These are phyloP conservation scores for Ctenodactylus gundi DNA, from an alignment of 2,113 vertebrate genomes.

Conservation along the genomic window DNA sequence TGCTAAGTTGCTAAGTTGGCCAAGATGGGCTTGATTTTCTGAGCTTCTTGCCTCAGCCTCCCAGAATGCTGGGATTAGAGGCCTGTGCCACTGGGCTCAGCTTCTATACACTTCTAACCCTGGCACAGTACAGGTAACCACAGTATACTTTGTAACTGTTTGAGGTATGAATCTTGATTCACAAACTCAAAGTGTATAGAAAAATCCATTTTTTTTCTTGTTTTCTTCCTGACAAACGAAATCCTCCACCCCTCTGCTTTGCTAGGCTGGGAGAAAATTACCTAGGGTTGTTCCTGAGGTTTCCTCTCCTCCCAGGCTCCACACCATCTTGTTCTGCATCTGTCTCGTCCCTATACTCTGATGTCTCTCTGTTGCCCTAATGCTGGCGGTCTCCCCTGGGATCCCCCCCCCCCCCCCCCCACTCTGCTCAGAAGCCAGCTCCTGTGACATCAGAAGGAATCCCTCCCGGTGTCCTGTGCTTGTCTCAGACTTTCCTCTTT, in stretches of 20 bases:
- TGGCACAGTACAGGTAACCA: not conserved
- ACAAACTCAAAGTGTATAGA: not conserved
- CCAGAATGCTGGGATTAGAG: too few relatives aligned
- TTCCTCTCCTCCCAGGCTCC: not conserved
- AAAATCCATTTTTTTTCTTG: not conserved
- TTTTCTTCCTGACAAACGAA: not conserved
- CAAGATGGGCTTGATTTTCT: too few relatives aligned
- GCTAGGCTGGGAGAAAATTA: not conserved
- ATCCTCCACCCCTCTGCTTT: not conserved
- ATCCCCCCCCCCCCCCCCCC: too few relatives aligned
- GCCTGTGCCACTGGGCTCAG: too few relatives aligned
- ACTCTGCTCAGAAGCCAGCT: not conserved
- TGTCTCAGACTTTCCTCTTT: not conserved
- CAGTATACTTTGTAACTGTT: not conserved
- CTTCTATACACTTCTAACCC: not conserved
- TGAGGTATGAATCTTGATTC: not conserved
- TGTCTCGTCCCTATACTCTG: not conserved
- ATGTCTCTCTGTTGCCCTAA: not conserved
- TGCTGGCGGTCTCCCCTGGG: not conserved
- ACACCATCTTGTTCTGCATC: not conserved
- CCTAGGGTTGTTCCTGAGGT: not conserved
- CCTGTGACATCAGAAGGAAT: not conserved
- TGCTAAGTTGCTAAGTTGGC: too few relatives aligned
- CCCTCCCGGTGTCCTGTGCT: not conserved
- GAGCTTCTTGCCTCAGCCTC: too few relatives aligned